Conservation (phyloP, 1,140 invertebrate species). For the Lasioglossum baleicum region DNA sequence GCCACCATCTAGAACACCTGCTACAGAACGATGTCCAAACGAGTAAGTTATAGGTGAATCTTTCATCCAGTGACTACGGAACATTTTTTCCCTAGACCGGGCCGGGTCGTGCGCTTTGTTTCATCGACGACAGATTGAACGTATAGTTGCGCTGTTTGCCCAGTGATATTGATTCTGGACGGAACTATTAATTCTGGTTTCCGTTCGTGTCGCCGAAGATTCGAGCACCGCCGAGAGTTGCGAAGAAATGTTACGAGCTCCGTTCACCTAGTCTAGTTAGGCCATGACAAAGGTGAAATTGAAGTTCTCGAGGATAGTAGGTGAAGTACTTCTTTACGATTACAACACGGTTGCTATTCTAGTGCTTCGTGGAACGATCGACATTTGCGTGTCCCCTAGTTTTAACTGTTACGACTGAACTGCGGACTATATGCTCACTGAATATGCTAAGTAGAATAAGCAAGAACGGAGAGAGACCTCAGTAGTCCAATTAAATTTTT, state of each 20-base stretch:
- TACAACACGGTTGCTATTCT: not conserved
- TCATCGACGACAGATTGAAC: not conserved
- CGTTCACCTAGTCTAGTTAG: too few species aligned
- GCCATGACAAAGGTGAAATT: not conserved
- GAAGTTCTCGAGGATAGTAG: not conserved
- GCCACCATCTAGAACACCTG: slow-evolving; percentile 12
- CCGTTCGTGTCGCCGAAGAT: not conserved
- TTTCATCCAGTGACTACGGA: not conserved
- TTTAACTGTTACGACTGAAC: not conserved
- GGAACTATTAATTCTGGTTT: not conserved
- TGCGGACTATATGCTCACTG: not conserved
- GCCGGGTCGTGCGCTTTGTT: not conserved
- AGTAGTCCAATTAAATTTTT: too few species aligned
- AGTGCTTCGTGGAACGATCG: not conserved
- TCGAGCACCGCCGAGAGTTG: not conserved
- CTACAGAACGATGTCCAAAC: slow-evolving; percentile 9
- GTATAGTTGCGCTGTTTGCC: not conserved
- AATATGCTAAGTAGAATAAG: not conserved
- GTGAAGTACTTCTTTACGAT: not conserved
- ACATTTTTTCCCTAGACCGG: not conserved
- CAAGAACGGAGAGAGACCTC: not conserved
- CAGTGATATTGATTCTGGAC: not conserved
- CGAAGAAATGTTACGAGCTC: too few species aligned
- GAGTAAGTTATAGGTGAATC: slow-evolving; percentile 9
- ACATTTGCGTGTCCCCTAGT: not conserved